Evolutionary conservation across 2,797 vertebrate species (phyloP), one percentile per base, ranked within the genome.

Genomic region (Onychomys leucogaster): DNA sequence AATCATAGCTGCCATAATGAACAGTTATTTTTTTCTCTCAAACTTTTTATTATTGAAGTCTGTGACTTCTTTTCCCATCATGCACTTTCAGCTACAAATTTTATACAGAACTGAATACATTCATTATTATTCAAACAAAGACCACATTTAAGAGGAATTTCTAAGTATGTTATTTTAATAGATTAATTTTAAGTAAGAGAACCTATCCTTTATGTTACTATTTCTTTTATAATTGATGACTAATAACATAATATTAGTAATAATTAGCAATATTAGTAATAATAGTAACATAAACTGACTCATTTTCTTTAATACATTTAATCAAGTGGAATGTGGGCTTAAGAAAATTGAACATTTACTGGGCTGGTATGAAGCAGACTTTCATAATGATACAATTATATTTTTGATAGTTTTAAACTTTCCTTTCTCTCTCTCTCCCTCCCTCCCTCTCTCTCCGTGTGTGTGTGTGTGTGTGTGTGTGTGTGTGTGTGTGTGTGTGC

Each of bases 161-260:
- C 85, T 90, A 96, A 84, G 86, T 90, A 73, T 27, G 25, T 69
- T 80, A 90, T 84, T 96, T 94, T n/a, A 94, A 91, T 14, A n/a
- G 29, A 94, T 61, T 61, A 52, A 63, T 84, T 93, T 93, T 75
- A 88, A 95, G 90, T 65, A 90, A 91, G 34, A 88, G 67, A 91
- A 89, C 29, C 27, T 94, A 49, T 34, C 34, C 46, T 67, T 52
- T 88, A 25, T 5, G 37, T 92, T 95, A 73, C 46, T 41, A 90
- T 94, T 92, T 90, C 19, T 49, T 95, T 90, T 87, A 32, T 92
- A 76, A 55, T 34, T 88, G 46, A 63, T 85, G 69, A 75, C 25
- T 61, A 61, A 61, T 61, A 61, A 25, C 59, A 61, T 61, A 61
- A 61, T 61, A 25, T 61, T 61, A 61, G 59, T 25, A 25, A 61